Evolutionary conservation across 2,888 invertebrate genomes (phyloP), one percentile per base, ranked within the genome.

Genomic region (Alitta virens): DNA sequence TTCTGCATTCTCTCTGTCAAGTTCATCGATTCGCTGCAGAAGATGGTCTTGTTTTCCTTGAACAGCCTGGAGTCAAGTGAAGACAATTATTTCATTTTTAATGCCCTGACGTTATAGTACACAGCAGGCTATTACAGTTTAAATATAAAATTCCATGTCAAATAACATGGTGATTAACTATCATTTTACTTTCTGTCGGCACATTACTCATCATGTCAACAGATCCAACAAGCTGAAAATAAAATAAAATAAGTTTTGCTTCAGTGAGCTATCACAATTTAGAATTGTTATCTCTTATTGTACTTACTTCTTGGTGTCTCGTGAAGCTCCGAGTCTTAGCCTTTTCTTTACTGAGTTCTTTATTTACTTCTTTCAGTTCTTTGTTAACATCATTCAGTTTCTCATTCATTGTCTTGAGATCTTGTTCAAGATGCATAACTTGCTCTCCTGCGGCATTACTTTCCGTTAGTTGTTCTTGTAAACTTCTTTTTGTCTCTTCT

Each of bases 31-130:
- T 23, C 75, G 66, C 51, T 72, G 64, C 26, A 78, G 61, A 62
- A 79, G 62, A 0, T 70, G 62, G 9, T 73, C 75, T 56, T 80
- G 79, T 59, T 79, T 80, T 1, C 74, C 69, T 63, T 79, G 77
- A 9, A 79, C 63, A 33, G 74, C 73, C 80, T 80, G 69, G 21
- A 18, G 42, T n/a, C 1, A 51, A n/a, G n/a, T n/a, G n/a, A n/a
- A n/a, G n/a, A 21, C 18, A 55, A 23, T 9, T 21, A 1, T 9
- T 1, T 18, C 16, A 16, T 14, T 14, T 40, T 40, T 14, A 14
- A 12, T 40, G 42, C n/a, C n/a, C 12, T 40, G 12, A 40, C 42
- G 42, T 40, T 12, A 12, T 40, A 16, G 42, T 40, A 16, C 12
- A n/a, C n/a, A n/a, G n/a, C n/a, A n/a, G n/a, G n/a, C n/a, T n/a